Conservation (phyloP, 2,797 vertebrate species). For the Ciconia nigra region DNA sequence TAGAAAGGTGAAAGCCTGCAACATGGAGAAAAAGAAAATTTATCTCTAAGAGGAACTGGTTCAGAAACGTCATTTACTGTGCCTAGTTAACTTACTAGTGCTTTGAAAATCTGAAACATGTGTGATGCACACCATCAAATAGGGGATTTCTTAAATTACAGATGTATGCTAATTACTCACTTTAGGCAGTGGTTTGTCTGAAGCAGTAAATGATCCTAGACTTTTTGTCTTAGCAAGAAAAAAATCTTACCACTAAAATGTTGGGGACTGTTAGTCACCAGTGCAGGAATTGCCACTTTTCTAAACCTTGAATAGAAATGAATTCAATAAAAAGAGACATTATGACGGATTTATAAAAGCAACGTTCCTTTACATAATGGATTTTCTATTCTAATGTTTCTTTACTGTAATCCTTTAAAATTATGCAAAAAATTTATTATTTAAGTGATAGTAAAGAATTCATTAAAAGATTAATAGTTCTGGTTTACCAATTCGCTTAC, state of each 20-base stretch:
- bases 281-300: constrained; percentile 64
- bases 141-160: constrained; percentile 70
- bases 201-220: constrained; percentile 73
- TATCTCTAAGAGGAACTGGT: constrained; percentile 12
- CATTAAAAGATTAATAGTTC: constrained; percentile 80
- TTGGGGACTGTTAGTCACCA: constrained; percentile 70
- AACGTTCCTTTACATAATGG: constrained; percentile 72
- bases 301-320: constrained; percentile 69
- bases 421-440: constrained; percentile 74
- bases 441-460: constrained; percentile 78
- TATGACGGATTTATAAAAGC: constrained; percentile 77
- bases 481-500: constrained; percentile 92
- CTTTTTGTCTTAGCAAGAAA: constrained; percentile 61
- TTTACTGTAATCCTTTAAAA: constrained; percentile 74
- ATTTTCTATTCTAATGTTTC: constrained; percentile 76
- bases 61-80: constrained; percentile 55
- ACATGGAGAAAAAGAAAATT: constrained; percentile 10
- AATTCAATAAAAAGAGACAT: constrained; percentile 75
- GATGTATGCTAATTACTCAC: constrained; percentile 75
- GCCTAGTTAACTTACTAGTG: constrained; percentile 55
- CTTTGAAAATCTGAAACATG: constrained; percentile 61
- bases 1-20: neutral
- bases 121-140: constrained; percentile 69
- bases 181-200: constrained; percentile 64
- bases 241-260: constrained; percentile 47